Conservation (phyloP, 23 tunicate genomes). For the Trididemnum nubilum region DNA sequence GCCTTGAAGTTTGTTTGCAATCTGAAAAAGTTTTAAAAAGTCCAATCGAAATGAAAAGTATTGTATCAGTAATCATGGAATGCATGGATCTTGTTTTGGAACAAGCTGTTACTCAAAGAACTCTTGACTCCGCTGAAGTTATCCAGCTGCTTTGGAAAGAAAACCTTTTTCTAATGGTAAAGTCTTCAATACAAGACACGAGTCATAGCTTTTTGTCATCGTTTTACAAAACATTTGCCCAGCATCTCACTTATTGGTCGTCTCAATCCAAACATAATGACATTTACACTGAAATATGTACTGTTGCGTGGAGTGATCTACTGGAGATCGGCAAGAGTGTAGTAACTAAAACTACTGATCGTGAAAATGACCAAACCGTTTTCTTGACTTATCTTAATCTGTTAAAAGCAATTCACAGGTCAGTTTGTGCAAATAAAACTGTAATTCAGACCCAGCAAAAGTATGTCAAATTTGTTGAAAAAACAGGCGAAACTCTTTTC, state of each 20-base stretch:
- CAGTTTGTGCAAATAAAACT: not conserved
- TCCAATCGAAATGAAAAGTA: conserved; percentile 47
- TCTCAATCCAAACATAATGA: not conserved
- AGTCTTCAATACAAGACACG: conserved; percentile 4
- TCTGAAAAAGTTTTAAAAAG: conserved; percentile 23
- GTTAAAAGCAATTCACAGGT: not conserved
- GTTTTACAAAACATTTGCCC: conserved; percentile 34
- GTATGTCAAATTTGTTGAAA: conserved; percentile 4
- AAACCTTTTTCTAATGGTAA: conserved; percentile 41
- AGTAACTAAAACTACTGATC: not conserved
- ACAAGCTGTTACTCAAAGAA: conserved; percentile 8
- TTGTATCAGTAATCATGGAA: conserved; percentile 43
- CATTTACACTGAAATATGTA: not conserved
- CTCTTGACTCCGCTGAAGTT: conserved; percentile 16
- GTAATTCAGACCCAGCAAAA: not conserved
- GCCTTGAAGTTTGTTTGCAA: conserved; percentile 28
- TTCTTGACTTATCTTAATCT: not conserved
- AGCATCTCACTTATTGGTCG: conserved; percentile 11
- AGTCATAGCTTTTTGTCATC: conserved; percentile 12
- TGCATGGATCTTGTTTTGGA: conserved; percentile 41
- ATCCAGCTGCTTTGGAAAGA: conserved; percentile 22
- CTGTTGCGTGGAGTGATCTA: conserved; percentile 33
- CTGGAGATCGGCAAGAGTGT: conserved; percentile 15
- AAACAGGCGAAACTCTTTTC: not conserved
- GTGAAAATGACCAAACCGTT: not conserved